Base-by-base conservation (phyloP, 2,113 vertebrate species). In the Urocolius indicus region DNA sequence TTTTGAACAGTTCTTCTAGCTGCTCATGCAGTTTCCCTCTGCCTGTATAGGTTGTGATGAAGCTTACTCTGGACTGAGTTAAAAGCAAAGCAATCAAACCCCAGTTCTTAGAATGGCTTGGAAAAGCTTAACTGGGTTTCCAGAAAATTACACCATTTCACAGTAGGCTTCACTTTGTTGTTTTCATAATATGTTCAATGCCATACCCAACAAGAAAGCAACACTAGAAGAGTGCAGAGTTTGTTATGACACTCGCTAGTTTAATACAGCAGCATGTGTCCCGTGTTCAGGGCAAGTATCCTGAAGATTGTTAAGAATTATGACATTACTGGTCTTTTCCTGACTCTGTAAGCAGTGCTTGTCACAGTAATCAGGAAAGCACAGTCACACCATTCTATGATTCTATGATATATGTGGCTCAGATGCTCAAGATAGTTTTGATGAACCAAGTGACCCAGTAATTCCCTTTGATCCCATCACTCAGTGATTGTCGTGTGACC, bases 401-500 rank as follows among this genome's bases (percentile, higher is more conserved):
- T n/a, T n/a, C n/a, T n/a, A n/a, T n/a, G n/a, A n/a, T 16, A 1
- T 38, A 18, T 10, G 48, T 54, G 68, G 65, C 78, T 69, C 78
- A 80, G 90, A 90, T 93, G 49, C 72, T 89, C 62, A 30, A 69
- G 82, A 51, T 21, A 43, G 76, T 71, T 91, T 23, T 88, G 79
- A 19, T 84, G 82, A 78, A 54, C 45, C 41, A 16, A 73, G 65
- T 38, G 94, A 59, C 65, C 94, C 52, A 9, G 45, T 17, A 62
- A 81, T 86, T 88, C 85, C 52, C 66, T 92, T 79, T 61, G 68
- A 61, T 81, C 30, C 76, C 66, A 54, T 95, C 84, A 71, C 36
- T 84, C 85, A 65, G 78, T 65, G 68, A 72, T 94, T 88, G 78
- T 1, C 58, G 73, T 29, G 93, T 78, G 75, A 95, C 89, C 90